Conservation (phyloP, 2,888 invertebrate genomes). For the Tetragonisca angustula region DNA sequence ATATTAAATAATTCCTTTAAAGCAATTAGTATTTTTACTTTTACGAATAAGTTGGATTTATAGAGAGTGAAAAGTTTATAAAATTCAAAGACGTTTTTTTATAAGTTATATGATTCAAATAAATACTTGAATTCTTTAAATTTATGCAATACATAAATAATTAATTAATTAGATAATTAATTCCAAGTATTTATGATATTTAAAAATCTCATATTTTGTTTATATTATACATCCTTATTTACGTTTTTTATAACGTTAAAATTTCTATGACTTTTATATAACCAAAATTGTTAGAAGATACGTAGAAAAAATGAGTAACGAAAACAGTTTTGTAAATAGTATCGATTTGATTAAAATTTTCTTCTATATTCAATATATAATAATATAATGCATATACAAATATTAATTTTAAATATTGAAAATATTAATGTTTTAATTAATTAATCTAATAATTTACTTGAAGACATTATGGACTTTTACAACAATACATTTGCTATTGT, state of each 20-base stretch:
- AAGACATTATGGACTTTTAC: neutral
- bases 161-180: neutral
- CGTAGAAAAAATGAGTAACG: neutral
- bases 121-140: neutral
- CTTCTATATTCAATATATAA: too few relatives aligned
- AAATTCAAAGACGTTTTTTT: neutral
- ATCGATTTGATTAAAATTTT: neutral
- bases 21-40: neutral
- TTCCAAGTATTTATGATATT: neutral
- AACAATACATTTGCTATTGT: neutral
- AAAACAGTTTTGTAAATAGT: neutral
- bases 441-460: neutral
- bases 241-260: neutral
- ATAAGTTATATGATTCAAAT: neutral
- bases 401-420: neutral
- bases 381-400: too few relatives aligned
- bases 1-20: neutral
- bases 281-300: neutral
- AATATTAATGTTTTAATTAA: neutral
- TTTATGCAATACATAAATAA: neutral
- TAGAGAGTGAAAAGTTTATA: neutral
- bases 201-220: neutral
- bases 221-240: neutral
- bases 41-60: neutral
- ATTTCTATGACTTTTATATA: neutral